Evolutionary conservation across 2,113 vertebrate genomes (phyloP), one percentile per base, ranked within the genome.

Genomic region (Tachysurus vachellii): DNA sequence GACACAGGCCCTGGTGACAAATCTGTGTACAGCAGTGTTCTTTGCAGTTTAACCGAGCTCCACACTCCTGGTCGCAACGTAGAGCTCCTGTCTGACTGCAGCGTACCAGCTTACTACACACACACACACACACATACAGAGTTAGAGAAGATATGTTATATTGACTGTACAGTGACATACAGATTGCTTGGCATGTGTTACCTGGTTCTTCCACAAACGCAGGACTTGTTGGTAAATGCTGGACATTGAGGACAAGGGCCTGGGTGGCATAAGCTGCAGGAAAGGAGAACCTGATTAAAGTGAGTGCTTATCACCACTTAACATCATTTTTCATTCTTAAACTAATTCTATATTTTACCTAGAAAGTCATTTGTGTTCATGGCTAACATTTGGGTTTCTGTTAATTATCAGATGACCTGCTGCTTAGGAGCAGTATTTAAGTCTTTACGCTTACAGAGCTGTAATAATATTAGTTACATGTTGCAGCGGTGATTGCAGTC

Each of bases 181-280:
- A 42, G 31, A 59, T 36, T 59, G 31, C 17, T 5, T 50, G 36
- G 4, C 6, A 47, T 16, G 2, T 56, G 3, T 19, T 93, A 99
- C 98, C 97, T 99, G 83, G 95, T 99, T 88, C 92, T 97, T 82
- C 97, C 96, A 93, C 98, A 99, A 94, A 97, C 92, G 87, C 98
- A 99, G 56, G 96, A 94, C 93, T 98, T 99, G 62, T 95, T 98
- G 83, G 97, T 92, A 93, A 96, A 98, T 56, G 98, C 98, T 88
- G 98, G 98, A 90, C 98, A 99, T 0, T 96, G 97, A 73, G 98
- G 98, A 91, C 98, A 99, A 87, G 98, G 98, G 91, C 98, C 98
- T 86, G 98, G 98, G 87, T 99, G 98, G 92, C 98, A 99, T 26
- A 99, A 94, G 81, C 98, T 99, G 47, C 81, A 90, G 6, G 70